Evolutionary conservation across 2,888 invertebrate species (phyloP), one percentile per base, ranked within the genome.

Genomic region (Cataglyphis altisquamis): DNA sequence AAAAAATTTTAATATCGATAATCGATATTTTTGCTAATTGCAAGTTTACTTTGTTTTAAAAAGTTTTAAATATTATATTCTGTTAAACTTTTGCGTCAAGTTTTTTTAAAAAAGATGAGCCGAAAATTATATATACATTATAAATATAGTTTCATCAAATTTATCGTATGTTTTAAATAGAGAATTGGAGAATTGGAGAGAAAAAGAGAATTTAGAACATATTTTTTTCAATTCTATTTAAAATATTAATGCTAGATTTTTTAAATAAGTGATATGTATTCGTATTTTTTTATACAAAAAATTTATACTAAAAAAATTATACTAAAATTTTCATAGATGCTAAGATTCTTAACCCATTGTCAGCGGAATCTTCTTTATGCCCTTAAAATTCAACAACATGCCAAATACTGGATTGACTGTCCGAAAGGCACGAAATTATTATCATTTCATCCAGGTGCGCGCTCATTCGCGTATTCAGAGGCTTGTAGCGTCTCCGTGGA

Each of bases 381-480:
- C 2, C 18, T 60, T 60, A 21, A 48, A 60, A 36, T 15, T 32
- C 18, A 4, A 1, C 18, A 8, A 21, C 12, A 45, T n/a, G 15
- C n/a, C n/a, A 67, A 45, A 12, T 25, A 72, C 8, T 5, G 39
- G 36, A 25, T 66, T 39, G 67, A n/a, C 39, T 18, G 29, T 8
- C 21, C 36, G 75, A 55, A 36, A 45, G n/a, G 25, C 36, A 8
- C 21, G 67, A 66, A 60, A 66, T 75, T 36, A 52, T 25, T 57
- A 45, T 75, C 57, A 70, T 87, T 41, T 45, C 9, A 66, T 55
- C 87, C 89, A 89, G 88, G 87, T 88, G 87, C 72, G 32, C 18
- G 18, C 5, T 45, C 52, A 72, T 55, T 75, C 78, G 78, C 82
- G 82, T 52, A 57, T 67, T 25, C 41, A 57, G 80, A 57, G 52